These are phyloP conservation scores for Phortica magna DNA, from an alignment of 2,888 invertebrate species.

Conservation along the genomic window DNA sequence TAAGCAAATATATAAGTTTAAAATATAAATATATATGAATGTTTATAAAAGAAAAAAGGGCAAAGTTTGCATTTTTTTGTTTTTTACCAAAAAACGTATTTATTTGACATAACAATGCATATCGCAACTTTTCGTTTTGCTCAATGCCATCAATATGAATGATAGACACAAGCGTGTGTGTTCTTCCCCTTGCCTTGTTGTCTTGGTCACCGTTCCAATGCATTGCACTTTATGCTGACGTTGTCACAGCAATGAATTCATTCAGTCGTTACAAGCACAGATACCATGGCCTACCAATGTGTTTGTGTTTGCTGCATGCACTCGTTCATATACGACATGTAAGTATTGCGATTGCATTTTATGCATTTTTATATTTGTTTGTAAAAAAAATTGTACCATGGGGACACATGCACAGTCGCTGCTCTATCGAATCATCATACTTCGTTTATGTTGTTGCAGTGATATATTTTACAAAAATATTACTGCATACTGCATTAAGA, in stretches of 20 bases:
- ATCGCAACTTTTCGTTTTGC: conserved; percentile 18
- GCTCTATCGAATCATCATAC: conserved; percentile 60
- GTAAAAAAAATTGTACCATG: conserved; percentile 57
- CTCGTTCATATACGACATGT: conserved; percentile 42
- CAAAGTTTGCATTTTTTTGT: not conserved
- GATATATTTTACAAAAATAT: conserved; percentile 39
- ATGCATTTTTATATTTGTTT: conserved; percentile 32
- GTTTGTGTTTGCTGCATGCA: conserved; percentile 49
- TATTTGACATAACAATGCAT: conserved; percentile 26
- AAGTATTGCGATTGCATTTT: conserved; percentile 24
- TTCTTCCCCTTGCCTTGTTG: not conserved
- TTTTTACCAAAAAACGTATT: not conserved
- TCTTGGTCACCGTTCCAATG: conserved; percentile 3
- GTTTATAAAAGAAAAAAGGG: not conserved
- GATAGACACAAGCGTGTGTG: not conserved
- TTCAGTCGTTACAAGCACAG: conserved; percentile 33
- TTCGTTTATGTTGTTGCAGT: conserved; percentile 62
- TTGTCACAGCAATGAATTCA: conserved; percentile 10
- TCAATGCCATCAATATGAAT: conserved; percentile 14
- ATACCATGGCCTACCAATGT: conserved; percentile 64
- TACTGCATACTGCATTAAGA: conserved; percentile 19
- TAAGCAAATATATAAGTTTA: conserved; percentile 7
- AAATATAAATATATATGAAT: not conserved
- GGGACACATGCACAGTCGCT: conserved; percentile 58
- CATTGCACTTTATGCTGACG: conserved; percentile 1